These are phyloP conservation scores for Diachrysia chrysitis DNA, from an alignment of 2,888 invertebrate species.

Conservation along the genomic window DNA sequence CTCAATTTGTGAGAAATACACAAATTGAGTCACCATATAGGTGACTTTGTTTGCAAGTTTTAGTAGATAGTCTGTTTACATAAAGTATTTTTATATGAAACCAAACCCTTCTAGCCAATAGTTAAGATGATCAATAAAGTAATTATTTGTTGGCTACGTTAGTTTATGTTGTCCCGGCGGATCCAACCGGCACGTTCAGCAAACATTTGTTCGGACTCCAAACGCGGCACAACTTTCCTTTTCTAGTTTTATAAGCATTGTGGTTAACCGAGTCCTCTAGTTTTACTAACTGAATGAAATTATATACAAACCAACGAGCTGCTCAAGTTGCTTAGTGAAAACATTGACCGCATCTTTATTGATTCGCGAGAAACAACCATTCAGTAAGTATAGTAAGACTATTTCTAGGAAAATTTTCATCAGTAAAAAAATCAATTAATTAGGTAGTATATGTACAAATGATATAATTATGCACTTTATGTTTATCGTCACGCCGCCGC, in stretches of 20 bases:
- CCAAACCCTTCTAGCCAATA: neutral
- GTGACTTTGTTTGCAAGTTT: neutral
- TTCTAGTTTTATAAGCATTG: conserved; percentile 83
- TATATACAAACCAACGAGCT: conserved; percentile 50
- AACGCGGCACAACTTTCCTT: conserved; percentile 78
- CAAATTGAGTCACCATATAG: neutral
- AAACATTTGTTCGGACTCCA: conserved; percentile 77
- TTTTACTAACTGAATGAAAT: conserved; percentile 71
- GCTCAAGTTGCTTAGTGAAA: conserved; percentile 44
- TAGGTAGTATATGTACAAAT: no score
- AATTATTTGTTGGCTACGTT: conserved; percentile 22
- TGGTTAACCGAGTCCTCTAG: conserved; percentile 80
- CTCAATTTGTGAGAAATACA: neutral
- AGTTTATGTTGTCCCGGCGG: conserved; percentile 43
- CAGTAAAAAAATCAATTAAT: no score
- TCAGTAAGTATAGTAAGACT: neutral
- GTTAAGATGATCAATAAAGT: conserved; percentile 13
- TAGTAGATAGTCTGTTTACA: neutral
- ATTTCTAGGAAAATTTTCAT: neutral
- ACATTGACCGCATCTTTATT: conserved; percentile 19
- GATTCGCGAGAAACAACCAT: conserved; percentile 3
- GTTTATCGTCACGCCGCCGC: no score
- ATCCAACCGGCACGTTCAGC: conserved; percentile 73
- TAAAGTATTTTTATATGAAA: neutral
- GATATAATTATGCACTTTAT: neutral